Evolutionary conservation across 2,888 invertebrate species (phyloP).

Genomic region (Mystacides longicornis): DNA sequence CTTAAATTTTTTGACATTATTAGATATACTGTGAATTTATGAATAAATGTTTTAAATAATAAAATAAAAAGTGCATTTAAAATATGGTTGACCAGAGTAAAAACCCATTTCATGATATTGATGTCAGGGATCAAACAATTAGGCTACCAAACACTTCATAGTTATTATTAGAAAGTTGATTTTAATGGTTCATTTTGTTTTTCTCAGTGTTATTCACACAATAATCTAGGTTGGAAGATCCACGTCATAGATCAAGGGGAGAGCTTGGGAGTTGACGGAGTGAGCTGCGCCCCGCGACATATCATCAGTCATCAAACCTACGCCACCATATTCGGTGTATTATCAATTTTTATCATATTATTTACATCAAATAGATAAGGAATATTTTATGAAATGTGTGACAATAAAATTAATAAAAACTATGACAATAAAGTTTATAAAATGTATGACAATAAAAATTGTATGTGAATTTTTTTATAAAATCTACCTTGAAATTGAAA

Average conservation of each 20-base stretch:
- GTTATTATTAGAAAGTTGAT: too few relatives aligned
- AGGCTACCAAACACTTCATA: too few relatives aligned
- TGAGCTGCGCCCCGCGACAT: not conserved
- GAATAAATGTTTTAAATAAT: too few relatives aligned
- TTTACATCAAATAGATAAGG: not conserved
- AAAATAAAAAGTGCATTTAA: too few relatives aligned
- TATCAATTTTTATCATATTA: not conserved
- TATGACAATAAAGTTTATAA: not conserved
- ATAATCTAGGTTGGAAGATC: slow-evolving; percentile 88
- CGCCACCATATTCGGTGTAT: not conserved
- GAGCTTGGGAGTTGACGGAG: slow-evolving; percentile 28
- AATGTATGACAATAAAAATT: not conserved
- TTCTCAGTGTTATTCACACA: slow-evolving; percentile 85
- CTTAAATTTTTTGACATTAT: too few relatives aligned
- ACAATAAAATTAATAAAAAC: not conserved
- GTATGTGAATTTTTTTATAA: not conserved
- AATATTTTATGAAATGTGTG: not conserved
- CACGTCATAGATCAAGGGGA: slow-evolving; percentile 70
- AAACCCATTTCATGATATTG: too few relatives aligned
- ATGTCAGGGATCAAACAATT: too few relatives aligned
- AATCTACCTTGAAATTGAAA: not conserved
- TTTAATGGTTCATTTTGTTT: slow-evolving; percentile 13
- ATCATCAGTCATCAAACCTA: not conserved
- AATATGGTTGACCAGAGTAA: too few relatives aligned
- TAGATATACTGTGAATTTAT: too few relatives aligned